Evolutionary conservation across 2,888 invertebrate species (phyloP).

Genomic region (Drosophila prostipennis): DNA sequence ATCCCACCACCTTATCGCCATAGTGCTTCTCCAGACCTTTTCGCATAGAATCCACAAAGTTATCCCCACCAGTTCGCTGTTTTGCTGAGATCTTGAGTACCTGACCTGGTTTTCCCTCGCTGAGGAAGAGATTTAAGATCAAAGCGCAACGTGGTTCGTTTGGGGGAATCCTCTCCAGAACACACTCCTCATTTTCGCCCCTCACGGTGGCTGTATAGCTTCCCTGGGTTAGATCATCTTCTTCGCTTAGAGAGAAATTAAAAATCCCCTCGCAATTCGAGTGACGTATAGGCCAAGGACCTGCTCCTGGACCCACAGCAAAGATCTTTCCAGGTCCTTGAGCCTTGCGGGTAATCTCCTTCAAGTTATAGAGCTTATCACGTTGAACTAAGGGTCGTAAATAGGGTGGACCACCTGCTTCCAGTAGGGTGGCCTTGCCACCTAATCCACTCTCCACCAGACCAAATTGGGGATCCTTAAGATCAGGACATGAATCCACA

Average conservation of each 20-base stretch:
- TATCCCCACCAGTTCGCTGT: conserved; percentile 89
- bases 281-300: conserved; percentile 90
- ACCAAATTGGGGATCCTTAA: conserved; percentile 91
- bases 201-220: conserved; percentile 90
- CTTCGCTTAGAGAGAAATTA: conserved; percentile 86
- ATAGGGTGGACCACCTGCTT: conserved; percentile 94
- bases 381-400: conserved; percentile 90
- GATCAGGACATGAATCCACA: conserved; percentile 93
- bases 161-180: conserved; percentile 87
- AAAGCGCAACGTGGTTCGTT: conserved; percentile 91
- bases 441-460: conserved; percentile 90
- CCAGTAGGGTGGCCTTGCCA: conserved; percentile 89
- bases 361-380: conserved; percentile 91
- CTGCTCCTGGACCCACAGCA: conserved; percentile 96
- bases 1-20: conserved; percentile 90
- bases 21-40: conserved; percentile 86
- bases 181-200: conserved; percentile 86
- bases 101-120: conserved; percentile 90
- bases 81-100: conserved; percentile 91
- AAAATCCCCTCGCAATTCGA: conserved; percentile 95
- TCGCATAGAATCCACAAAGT: conserved; percentile 92
- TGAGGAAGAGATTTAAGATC: conserved; percentile 91
- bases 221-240: conserved; percentile 87
- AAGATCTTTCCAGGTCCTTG: conserved; percentile 85
- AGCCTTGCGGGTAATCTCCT: conserved; percentile 85